Conservation (phyloP, 2,888 invertebrate genomes). For the Cryptocephalus primarius region DNA sequence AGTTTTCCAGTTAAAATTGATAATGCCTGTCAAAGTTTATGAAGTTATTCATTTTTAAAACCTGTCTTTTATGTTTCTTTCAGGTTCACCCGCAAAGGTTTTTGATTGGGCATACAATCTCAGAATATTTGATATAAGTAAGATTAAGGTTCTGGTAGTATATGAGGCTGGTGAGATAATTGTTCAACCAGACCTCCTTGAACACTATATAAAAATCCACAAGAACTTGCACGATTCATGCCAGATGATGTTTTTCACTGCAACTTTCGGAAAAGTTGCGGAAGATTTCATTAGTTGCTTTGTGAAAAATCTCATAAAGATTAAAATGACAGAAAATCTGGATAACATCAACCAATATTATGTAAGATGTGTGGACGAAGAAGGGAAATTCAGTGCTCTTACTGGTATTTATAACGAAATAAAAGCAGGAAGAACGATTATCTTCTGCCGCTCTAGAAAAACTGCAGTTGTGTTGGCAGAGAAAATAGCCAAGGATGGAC, state of each 20-base stretch:
- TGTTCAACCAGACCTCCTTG: constrained; percentile 93
- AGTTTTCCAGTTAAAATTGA: too few relatives aligned
- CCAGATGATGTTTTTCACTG: constrained; percentile 98
- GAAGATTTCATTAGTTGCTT: constrained; percentile 96
- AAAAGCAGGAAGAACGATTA: constrained; percentile 95
- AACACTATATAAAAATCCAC: constrained; percentile 91
- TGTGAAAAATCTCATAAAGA: constrained; percentile 81
- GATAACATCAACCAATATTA: constrained; percentile 97
- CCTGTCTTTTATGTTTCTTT: too few relatives aligned
- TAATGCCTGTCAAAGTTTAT: too few relatives aligned
- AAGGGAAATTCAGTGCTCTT: constrained; percentile 88
- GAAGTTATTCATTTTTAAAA: too few relatives aligned
- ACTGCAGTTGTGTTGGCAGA: constrained; percentile 82
- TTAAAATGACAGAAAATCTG: constrained; percentile 78
- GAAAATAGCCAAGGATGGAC: constrained; percentile 85
- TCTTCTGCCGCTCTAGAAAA: constrained; percentile 90
- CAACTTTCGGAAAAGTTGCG: constrained; percentile 87
- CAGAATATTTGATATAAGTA: constrained; percentile 72
- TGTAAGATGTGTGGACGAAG: constrained; percentile 69
- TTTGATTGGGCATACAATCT: constrained; percentile 87
- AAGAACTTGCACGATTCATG: constrained; percentile 65
- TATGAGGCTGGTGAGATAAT: constrained; percentile 99
- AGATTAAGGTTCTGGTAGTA: constrained; percentile 87
- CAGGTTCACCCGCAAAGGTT: constrained; percentile 95
- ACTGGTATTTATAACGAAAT: constrained; percentile 94